Evolutionary conservation across 2,888 invertebrate genomes (phyloP).

Genomic region (Linyphia triangularis): DNA sequence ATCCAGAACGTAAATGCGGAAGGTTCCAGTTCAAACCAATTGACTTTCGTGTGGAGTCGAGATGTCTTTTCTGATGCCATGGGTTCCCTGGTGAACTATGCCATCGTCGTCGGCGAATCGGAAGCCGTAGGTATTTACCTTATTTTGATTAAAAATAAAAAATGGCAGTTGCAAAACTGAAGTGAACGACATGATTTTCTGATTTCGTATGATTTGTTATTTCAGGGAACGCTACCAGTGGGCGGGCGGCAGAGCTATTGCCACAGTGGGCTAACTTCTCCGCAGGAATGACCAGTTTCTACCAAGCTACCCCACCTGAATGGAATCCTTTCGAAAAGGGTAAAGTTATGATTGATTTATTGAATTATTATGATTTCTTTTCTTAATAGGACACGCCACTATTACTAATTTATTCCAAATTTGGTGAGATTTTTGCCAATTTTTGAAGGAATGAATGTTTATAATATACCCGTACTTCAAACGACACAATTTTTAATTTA

Average conservation of each 20-base stretch:
- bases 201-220: neutral
- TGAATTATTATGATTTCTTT: neutral
- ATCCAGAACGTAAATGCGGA: neutral
- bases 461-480: no score
- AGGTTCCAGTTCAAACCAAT: neutral
- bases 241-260: neutral
- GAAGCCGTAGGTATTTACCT: constrained; percentile 47
- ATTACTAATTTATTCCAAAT: no score
- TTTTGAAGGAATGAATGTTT: no score
- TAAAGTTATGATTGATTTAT: neutral
- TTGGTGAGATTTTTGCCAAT: no score
- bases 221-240: constrained; percentile 35
- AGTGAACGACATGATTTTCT: no score
- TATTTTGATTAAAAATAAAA: neutral
- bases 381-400: no score
- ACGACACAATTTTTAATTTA: no score
- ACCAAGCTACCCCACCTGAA: constrained; percentile 60
- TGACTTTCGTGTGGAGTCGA: constrained; percentile 31
- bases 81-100: constrained; percentile 42
- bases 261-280: constrained; percentile 56
- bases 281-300: neutral
- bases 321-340: constrained; percentile 69
- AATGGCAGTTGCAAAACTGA: no score
- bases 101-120: constrained; percentile 36
- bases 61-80: constrained; percentile 49